Conservation (phyloP, 1,140 invertebrate genomes). For the Araneus ventricosus region DNA sequence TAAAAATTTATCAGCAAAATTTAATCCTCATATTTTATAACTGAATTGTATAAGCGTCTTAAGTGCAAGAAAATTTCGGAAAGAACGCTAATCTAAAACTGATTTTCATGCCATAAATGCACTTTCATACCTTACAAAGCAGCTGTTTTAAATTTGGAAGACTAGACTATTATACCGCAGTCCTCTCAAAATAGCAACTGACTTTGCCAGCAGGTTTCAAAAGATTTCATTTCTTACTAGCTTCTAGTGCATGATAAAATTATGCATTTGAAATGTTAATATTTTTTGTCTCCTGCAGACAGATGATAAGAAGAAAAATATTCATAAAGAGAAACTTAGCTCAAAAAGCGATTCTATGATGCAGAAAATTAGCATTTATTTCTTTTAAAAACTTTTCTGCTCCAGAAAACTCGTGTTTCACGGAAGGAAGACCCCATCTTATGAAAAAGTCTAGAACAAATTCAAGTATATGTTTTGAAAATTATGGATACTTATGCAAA, state of each 20-base stretch:
- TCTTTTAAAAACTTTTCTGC: not conserved
- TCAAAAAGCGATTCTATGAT: not conserved
- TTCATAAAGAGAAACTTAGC: not conserved
- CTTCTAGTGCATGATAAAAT: not conserved
- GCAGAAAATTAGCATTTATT: slow-evolving; percentile 25
- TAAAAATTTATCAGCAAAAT: no score
- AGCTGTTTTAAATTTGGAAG: no score
- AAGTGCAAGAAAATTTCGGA: no score
- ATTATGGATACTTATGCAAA: not conserved
- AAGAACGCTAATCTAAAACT: no score
- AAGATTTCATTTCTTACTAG: not conserved
- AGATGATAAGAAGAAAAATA: slow-evolving; percentile 6
- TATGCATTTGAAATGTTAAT: not conserved
- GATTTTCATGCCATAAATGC: no score
- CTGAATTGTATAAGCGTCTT: no score
- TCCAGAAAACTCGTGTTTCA: not conserved
- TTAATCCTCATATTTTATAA: no score
- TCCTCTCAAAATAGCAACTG: no score
- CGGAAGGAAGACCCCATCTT: not conserved
- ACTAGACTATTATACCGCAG: no score
- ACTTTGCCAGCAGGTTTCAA: not conserved
- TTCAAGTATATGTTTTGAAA: not conserved
- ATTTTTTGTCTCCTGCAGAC: not conserved
- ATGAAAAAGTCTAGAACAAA: not conserved
- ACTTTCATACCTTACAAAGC: no score